A percentile compares a stretch with the other conserved stretches of the same genome.
phyloP scores from a whole-genome alignment of 2,888 invertebrate genomes.

The Drosophila atripex region DNA sequence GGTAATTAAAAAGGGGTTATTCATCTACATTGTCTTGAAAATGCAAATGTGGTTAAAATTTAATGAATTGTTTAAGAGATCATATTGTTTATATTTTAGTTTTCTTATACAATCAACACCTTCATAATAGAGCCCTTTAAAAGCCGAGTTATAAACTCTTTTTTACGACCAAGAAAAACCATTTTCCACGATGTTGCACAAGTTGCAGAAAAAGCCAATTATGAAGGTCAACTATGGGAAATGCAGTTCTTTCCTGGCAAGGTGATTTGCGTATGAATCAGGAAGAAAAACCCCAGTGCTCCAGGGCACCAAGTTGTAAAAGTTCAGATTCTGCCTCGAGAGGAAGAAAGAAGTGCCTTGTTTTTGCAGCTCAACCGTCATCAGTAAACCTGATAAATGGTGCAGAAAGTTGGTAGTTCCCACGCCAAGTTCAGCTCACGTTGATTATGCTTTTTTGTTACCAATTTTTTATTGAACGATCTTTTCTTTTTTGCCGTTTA shows the following conservation, averaged over 20 bases:
- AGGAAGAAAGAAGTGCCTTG: conserved; percentile 1
- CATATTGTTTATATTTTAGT: too few relatives aligned
- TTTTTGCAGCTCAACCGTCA: conserved; percentile 16
- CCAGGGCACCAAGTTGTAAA: conserved; percentile 19
- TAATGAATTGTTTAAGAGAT: too few relatives aligned
- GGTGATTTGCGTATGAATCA: conserved; percentile 30
- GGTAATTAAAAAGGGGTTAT: neutral
- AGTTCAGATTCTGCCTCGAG: conserved; percentile 12
- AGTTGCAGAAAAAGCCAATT: conserved; percentile 7
- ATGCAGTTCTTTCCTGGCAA: conserved; percentile 3
- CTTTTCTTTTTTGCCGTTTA: conserved; percentile 4
- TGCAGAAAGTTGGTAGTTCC: conserved; percentile 40
- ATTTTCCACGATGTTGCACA: neutral
- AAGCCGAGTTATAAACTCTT: neutral
- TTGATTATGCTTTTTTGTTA: conserved; percentile 38
- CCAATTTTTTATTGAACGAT: conserved; percentile 41
- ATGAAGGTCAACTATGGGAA: conserved; percentile 39
- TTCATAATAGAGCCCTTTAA: neutral
- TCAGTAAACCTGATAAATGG: conserved; percentile 42
- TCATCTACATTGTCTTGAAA: too few relatives aligned
- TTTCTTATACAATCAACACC: neutral
- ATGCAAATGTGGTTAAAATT: too few relatives aligned
- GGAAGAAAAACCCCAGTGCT: conserved; percentile 18
- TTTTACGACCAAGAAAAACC: neutral
- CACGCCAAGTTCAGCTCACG: conserved; percentile 38